Conservation (phyloP, 2,888 invertebrate species). For the Galerucella pusilla region DNA sequence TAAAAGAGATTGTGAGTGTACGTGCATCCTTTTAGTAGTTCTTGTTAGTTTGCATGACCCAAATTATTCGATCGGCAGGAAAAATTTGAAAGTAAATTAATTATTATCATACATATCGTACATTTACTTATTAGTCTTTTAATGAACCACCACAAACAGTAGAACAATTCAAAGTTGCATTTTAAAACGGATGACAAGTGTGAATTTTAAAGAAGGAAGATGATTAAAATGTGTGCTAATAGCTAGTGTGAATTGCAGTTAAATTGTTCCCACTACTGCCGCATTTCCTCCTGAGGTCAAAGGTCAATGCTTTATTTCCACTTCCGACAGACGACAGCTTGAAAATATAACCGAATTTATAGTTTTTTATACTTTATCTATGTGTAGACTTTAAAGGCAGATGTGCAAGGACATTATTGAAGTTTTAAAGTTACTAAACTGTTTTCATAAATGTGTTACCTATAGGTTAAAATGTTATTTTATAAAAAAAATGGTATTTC, state of each 20-base stretch:
- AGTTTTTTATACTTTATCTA: background rate
- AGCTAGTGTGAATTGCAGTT: conserved; percentile 15
- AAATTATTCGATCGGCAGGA: no score
- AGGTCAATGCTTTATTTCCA: conserved; percentile 36
- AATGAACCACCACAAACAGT: background rate
- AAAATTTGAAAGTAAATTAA: no score
- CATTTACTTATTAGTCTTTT: background rate
- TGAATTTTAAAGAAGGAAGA: background rate
- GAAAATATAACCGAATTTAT: background rate
- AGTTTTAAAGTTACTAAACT: no score
- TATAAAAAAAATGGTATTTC: no score
- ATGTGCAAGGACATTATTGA: background rate
- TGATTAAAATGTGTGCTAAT: conserved; percentile 2
- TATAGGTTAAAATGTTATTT: no score
- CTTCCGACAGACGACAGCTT: background rate
- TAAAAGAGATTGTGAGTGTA: background rate
- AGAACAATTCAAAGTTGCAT: background rate
- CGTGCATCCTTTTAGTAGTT: no score
- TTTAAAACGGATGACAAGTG: background rate
- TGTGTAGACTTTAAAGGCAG: background rate
- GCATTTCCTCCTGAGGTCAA: conserved; percentile 37
- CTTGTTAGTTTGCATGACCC: no score
- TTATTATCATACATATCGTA: no score
- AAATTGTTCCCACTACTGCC: conserved; percentile 15
- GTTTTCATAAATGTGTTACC: no score